These are phyloP conservation scores for Strigamia maritima DNA, from an alignment of 2,888 invertebrate genomes.

Conservation along the genomic window DNA sequence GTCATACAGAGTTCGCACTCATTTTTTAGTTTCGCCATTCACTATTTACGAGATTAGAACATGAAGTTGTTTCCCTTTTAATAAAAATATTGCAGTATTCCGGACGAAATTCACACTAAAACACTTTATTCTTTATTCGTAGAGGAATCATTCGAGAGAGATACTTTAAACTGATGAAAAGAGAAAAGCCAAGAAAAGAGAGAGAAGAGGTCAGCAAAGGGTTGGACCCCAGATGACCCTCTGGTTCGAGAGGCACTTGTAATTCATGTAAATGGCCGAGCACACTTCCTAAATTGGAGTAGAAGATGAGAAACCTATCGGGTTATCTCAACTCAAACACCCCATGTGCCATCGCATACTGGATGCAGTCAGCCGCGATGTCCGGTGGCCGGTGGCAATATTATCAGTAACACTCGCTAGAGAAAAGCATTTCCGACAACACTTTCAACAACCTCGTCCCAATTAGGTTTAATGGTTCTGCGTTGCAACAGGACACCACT, in stretches of 20 bases:
- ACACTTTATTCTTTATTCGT: too few relatives aligned
- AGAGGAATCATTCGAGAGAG: neutral
- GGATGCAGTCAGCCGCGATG: too few relatives aligned
- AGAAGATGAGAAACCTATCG: neutral
- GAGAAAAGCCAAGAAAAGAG: neutral
- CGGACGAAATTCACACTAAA: too few relatives aligned
- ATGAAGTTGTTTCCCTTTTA: neutral
- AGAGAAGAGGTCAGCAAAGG: neutral
- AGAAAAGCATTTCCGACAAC: too few relatives aligned
- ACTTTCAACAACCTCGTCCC: too few relatives aligned
- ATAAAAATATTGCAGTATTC: too few relatives aligned
- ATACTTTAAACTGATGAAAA: neutral
- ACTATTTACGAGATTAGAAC: neutral
- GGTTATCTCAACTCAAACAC: conserved; percentile 10
- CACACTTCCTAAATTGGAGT: conserved; percentile 2
- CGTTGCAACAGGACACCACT: too few relatives aligned
- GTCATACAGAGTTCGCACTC: neutral
- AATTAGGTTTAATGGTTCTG: too few relatives aligned
- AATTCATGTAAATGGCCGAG: conserved; percentile 16
- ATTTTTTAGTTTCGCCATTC: neutral
- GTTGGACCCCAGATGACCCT: neutral
- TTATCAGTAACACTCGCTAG: too few relatives aligned
- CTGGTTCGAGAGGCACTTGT: neutral
- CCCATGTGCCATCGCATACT: too few relatives aligned
- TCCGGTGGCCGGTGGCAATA: too few relatives aligned